Evolutionary conservation across 2,113 vertebrate genomes (phyloP), one percentile per base, ranked within the genome.

Genomic region (Eulemur rufifrons): DNA sequence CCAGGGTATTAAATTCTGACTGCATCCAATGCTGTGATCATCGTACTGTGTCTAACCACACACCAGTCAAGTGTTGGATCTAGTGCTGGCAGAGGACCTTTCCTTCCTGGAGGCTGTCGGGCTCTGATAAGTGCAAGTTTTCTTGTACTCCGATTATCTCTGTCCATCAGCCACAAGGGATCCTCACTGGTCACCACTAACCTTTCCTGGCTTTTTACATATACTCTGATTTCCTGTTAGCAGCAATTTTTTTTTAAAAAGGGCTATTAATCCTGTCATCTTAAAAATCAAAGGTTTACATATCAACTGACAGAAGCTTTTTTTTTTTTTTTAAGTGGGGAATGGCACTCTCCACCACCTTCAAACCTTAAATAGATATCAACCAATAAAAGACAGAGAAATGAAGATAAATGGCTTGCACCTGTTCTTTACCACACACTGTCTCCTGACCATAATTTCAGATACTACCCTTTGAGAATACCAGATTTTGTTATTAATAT

Each of bases 1-100:
- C 98, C 96, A 97, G 97, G 95, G 91, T 98, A 98, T 98, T 98
- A 98, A 98, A 98, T 97, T 98, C 98, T 98, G 98, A 98, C 98
- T 97, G 97, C 94, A 93, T 98, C 98, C 97, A 98, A 85, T 96
- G 98, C 98, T 98, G 97, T 98, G 96, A 98, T 98, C 98, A 97
- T 88, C 10, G 15, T 97, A 85, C 97, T 95, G 94, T 96, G 91
- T 98, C 98, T 98, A 98, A 98, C 95, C 45, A 80, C 97, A 97
- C 94, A 97, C 77, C 97, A 97, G 97, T 96, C 97, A 97, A 97
- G 91, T 96, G 96, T 97, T 89, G 97, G 90, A 96, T 96, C 89
- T 86, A 78, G 83, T 89, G 21, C 85, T 97, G 97, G 86, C 95
- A 97, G 89, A 98, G 86, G 74, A 74, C 45, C 21, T 95, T 59